phyloP scores from a whole-genome alignment of 2,797 vertebrate species.

The Coranthus polyacanthus region DNA sequence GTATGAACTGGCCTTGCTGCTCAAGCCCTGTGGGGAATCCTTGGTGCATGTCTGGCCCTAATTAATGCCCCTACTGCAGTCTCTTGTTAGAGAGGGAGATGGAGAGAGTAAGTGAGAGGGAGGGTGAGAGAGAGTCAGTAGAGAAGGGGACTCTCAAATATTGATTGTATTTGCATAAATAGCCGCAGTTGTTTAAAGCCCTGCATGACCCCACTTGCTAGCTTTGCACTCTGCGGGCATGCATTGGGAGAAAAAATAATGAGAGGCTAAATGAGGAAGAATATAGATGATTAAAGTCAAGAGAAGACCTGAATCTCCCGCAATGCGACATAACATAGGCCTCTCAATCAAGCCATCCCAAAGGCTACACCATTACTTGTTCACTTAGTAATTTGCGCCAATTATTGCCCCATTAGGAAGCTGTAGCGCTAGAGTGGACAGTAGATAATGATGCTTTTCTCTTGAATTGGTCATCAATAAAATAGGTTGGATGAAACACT shows the following conservation, averaged over 20 bases:
- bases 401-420: constrained; percentile 67
- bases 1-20: constrained; percentile 60
- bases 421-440: constrained; percentile 27
- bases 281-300: constrained; percentile 59
- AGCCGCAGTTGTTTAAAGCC: constrained; percentile 74
- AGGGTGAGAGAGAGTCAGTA: constrained; percentile 29
- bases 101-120: constrained; percentile 31
- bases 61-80: constrained; percentile 77
- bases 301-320: constrained; percentile 58
- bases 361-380: constrained; percentile 55
- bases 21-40: constrained; percentile 60
- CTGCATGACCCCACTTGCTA: constrained; percentile 64
- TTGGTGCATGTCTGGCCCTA: constrained; percentile 70
- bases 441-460: constrained; percentile 55
- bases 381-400: constrained; percentile 69
- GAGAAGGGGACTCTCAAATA: constrained; percentile 67
- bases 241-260: constrained; percentile 37
- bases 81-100: constrained; percentile 65
- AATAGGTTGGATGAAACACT: constrained; percentile 49
- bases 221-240: constrained; percentile 42
- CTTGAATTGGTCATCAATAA: constrained; percentile 57
- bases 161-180: constrained; percentile 82
- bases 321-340: constrained; percentile 71
- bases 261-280: constrained; percentile 35
- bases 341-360: constrained; percentile 65